Evolutionary conservation across 2,113 vertebrate species (phyloP), one percentile per base, ranked within the genome.

Genomic region (Tapirus terrestris): DNA sequence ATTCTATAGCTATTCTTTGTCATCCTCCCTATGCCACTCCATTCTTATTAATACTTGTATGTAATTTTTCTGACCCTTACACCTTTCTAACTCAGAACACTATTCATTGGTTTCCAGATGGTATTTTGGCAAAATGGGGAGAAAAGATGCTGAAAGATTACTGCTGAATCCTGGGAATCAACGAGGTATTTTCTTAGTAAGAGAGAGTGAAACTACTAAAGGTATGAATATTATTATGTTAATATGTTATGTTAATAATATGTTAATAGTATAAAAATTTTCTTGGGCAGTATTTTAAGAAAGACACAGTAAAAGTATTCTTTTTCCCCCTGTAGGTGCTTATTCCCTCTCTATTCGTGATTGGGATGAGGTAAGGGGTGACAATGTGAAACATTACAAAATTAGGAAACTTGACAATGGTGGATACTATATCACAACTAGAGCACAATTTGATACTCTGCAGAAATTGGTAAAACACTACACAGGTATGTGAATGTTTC

Each of bases 321-420:
- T n/a, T 92, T 93, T 96, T 94, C 91, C 58, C 12, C 13, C 13
- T 21, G 39, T 97, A 99, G 99, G 99, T 98, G 99, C 99, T 97
- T 99, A 99, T 88, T 99, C 99, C 87, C 99, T 99, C 63, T 99
- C 99, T 51, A 99, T 99, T 98, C 99, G 99, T 92, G 99, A 99
- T 98, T 99, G 99, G 99, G 99, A 99, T 89, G 99, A 99, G 81
- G 98, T 99, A 97, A 99, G 99, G 98, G 99, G 99, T 53, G 99
- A 99, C 99, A 99, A 99, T 98, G 99, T 99, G 98, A 99, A 99
- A 98, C 99, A 99, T 99, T 99, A 99, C 99, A 99, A 99, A 99
- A 99, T 99, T 97, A 99, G 99, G 86, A 99, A 99, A 98, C 99
- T 99, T 98, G 99, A 99, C 98, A 99, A 98, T 70, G 99, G 99